These are phyloP conservation scores for Drosophila eugracilis DNA, from an alignment of 1,140 invertebrate species.

Conservation along the genomic window DNA sequence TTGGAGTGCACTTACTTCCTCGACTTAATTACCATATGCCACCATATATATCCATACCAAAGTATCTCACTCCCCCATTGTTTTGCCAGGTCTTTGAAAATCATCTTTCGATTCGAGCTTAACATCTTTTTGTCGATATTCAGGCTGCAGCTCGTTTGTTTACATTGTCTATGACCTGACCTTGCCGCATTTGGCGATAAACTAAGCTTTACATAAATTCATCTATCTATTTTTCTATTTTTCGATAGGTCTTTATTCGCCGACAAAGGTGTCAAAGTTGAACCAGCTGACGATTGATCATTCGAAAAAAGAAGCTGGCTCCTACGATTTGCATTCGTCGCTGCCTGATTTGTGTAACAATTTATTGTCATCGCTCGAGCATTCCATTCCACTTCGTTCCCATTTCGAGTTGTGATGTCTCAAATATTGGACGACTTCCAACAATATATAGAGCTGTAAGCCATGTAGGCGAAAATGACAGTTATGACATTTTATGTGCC, in stretches of 20 bases:
- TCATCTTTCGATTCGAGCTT: conserved; percentile 27
- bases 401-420: conserved; percentile 44
- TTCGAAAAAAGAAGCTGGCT: conserved; percentile 26
- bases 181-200: conserved; percentile 64
- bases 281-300: conserved; percentile 67
- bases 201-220: conserved; percentile 70
- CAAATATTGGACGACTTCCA: conserved; percentile 47
- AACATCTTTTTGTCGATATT: conserved; percentile 19
- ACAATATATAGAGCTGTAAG: conserved; percentile 42
- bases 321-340: conserved; percentile 49
- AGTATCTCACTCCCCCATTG: conserved; percentile 1
- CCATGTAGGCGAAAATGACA: conserved; percentile 59
- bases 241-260: conserved; percentile 36
- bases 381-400: conserved; percentile 63
- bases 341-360: conserved; percentile 74
- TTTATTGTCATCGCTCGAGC: conserved; percentile 39
- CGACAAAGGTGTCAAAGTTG: conserved; percentile 67
- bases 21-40: conserved; percentile 65
- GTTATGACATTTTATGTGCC: conserved; percentile 80
- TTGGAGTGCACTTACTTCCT: conserved; percentile 75
- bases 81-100: conserved; percentile 27
- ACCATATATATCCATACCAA: conserved; percentile 1
- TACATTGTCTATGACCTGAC: conserved; percentile 53
- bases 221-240: conserved; percentile 10
- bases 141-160: conserved; percentile 47